Evolutionary conservation across 1,140 invertebrate genomes (phyloP), one percentile per base, ranked within the genome.

Genomic region (Dryas iulia): DNA sequence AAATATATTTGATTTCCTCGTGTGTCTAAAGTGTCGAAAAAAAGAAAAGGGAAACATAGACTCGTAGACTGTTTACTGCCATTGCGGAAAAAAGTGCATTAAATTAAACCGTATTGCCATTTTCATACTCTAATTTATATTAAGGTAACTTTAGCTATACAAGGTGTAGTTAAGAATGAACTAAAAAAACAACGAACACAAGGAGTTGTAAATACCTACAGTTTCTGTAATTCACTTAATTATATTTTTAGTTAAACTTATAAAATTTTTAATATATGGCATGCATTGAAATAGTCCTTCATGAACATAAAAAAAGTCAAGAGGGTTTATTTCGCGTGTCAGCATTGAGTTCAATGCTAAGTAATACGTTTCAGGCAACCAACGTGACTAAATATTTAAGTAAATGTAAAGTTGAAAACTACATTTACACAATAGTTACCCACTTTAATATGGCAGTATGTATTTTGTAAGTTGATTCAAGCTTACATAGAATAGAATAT

Each of bases 291-390:
- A 47, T 10, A 47, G 6, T 21, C 14, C 14, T 47, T 47, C 18
- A 47, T 21, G 14, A 47, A 47, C 21, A 47, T 18, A 47, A 39
- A 39, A 23, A 35, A 35, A 23, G 24, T 47, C 39, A 14, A 47
- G 58, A 4, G 59, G 59, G 59, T 60, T 24, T 56, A 47, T 62
- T 26, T 62, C 25, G 59, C 59, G 39, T 62, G 59, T 62, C 39
- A 62, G 23, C 24, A 21, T 23, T 14, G 39, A 53, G 14, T 53
- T 21, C 59, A 62, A 23, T 53, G 39, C 7, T 52, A 53, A 52
- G 39, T 47, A 47, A 4, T 31, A 31, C 8, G 6, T 47, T 47
- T 47, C 39, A 47, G 39, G 39, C 39, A 21, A 47, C 39, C 39
- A 47, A 47, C 39, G 39, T 47, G 39, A 47, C 14, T 47, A 47